Percentiles rank a stretch among this genome's conserved stretches.
phyloP scores from a whole-genome alignment of 2,113 vertebrate species.

The Apteryx mantelli region DNA sequence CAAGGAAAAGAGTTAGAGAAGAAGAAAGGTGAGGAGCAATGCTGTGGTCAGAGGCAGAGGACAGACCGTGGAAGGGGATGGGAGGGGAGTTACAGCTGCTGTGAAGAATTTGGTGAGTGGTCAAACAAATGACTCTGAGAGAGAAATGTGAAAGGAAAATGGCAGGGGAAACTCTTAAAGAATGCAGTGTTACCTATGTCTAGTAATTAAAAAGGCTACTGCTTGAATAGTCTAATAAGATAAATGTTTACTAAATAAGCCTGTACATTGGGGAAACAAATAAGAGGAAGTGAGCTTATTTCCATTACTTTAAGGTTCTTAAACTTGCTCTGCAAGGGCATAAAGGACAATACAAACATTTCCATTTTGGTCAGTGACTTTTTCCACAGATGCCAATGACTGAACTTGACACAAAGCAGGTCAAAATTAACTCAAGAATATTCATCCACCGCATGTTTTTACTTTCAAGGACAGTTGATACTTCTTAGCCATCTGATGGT shows the following conservation, averaged over 20 bases:
- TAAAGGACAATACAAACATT: not conserved
- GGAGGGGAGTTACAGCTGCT: not conserved
- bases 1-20: not conserved
- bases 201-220: not conserved
- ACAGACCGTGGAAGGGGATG: not conserved
- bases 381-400: not conserved
- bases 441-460: not conserved
- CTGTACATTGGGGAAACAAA: not conserved
- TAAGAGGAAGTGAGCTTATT: not conserved
- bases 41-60: not conserved
- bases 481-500: not conserved
- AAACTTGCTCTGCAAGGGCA: not conserved
- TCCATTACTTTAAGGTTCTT: not conserved
- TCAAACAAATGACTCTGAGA: not conserved
- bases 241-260: not conserved
- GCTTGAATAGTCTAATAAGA: not conserved
- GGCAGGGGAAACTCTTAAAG: not conserved
- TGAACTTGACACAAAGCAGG: not conserved
- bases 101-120: constrained; percentile 1
- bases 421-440: not conserved
- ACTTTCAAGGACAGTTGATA: not conserved
- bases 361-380: not conserved
- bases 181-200: not conserved
- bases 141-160: not conserved
- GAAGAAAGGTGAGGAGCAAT: not conserved